Evolutionary conservation across 2,888 invertebrate species (phyloP), one percentile per base, ranked within the genome.

Genomic region (Diploptera punctata): DNA sequence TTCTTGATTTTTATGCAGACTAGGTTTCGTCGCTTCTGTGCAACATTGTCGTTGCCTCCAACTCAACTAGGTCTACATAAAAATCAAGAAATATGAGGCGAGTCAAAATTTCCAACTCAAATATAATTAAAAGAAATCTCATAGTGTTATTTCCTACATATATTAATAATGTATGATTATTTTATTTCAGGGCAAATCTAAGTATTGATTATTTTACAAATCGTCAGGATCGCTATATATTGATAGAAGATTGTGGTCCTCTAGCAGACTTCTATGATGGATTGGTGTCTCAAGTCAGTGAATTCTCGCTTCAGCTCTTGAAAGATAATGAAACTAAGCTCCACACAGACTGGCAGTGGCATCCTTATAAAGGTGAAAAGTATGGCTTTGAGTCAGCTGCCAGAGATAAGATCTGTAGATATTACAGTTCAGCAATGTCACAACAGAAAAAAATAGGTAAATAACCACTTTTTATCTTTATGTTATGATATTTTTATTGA

Each of bases 171-270:
- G n/a, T n/a, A n/a, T n/a, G n/a, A n/a, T 33, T 33, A 5, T 33
- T 33, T 33, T 33, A 33, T 10, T 49, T 74, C 81, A 91, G 91
- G 19, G 99, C 99, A 2, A 99, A 99, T 85, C 89, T 99, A 79
- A 99, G 98, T 73, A 93, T 94, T 82, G 95, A 97, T 80, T 99
- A 99, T 83, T 99, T 99, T 81, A 94, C 93, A 13, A 95, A 98
- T 82, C 88, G 99, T 54, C 99, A 99, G 83, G 99, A 99, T 83
- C 89, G 99, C 52, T 99, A 99, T 81, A 87, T 98, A 77, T 84
- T 97, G 72, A 94, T 99, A 76, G 89, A 93, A 79, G 91, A 97
- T 81, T 88, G 87, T 78, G 87, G 86, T 75, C 86, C 88, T 49
- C 84, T 98, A 72, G 92, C 93, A 52, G 90, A 96, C 83, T 97